Evolutionary conservation across 2,797 vertebrate genomes (phyloP).

Genomic region (Micromesistius poutassou): DNA sequence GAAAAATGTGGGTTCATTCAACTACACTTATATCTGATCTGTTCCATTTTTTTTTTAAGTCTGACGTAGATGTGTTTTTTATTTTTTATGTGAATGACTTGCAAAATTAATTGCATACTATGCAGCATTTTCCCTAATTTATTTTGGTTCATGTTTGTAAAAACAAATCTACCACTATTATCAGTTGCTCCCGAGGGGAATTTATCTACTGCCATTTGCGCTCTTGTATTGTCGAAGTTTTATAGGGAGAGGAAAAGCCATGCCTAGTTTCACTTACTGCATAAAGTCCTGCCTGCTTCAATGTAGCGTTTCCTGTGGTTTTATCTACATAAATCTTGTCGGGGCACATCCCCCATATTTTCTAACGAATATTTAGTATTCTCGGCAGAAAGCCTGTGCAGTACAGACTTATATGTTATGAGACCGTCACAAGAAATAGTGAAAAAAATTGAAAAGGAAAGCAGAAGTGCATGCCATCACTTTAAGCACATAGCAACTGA

Average conservation of each 20-base stretch:
- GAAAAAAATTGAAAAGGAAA: neutral
- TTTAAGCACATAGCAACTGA: constrained; percentile 18
- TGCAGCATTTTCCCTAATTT: constrained; percentile 15
- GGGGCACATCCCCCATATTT: neutral
- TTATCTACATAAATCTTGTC: neutral
- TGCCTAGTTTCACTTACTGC: constrained; percentile 5
- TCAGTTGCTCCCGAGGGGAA: neutral
- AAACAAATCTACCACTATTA: neutral
- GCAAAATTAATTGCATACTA: neutral
- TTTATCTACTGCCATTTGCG: neutral
- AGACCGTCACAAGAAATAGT: neutral
- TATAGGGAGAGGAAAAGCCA: constrained; percentile 2
- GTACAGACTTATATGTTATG: neutral
- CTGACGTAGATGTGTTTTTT: neutral
- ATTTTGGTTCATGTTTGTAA: neutral
- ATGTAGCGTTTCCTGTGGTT: neutral
- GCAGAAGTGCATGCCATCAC: neutral
- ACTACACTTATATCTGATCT: constrained; percentile 16
- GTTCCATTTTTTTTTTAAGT: neutral
- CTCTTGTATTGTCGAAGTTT: neutral
- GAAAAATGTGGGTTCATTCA: constrained; percentile 69
- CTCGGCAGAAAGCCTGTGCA: neutral
- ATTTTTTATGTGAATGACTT: neutral
- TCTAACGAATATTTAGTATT: neutral
- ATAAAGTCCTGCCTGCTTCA: constrained; percentile 5